These are phyloP conservation scores for Lamprotornis superbus DNA, from an alignment of 2,113 vertebrate genomes.

Conservation along the genomic window DNA sequence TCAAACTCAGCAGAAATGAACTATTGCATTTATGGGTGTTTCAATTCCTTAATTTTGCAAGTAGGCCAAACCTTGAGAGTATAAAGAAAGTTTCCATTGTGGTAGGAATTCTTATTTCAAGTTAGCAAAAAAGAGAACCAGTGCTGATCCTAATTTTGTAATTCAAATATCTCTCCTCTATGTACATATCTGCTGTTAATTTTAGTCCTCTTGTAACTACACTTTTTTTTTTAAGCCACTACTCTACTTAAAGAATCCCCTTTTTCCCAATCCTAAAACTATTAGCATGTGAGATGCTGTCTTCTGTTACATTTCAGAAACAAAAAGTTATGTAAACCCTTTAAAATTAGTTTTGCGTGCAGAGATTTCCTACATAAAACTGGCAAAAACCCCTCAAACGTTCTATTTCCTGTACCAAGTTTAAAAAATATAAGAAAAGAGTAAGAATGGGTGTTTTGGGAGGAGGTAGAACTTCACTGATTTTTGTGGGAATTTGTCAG, in stretches of 20 bases:
- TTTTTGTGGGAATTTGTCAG: background rate
- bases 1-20: constrained; percentile 2
- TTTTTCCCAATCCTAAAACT: background rate
- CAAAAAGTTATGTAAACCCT: background rate
- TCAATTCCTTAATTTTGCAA: background rate
- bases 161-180: background rate
- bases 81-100: background rate
- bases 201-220: background rate
- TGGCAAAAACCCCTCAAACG: background rate
- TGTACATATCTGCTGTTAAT: background rate
- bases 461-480: background rate
- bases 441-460: background rate
- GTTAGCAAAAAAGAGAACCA: background rate
- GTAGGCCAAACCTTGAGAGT: background rate
- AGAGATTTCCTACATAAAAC: background rate
- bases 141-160: background rate
- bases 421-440: background rate
- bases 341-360: background rate
- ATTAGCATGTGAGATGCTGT: background rate
- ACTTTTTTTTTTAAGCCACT: background rate
- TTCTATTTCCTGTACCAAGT: background rate
- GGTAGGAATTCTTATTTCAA: background rate
- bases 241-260: background rate
- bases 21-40: background rate
- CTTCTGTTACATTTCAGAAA: background rate